Percentiles rank a stretch among this genome's conserved stretches.
Evolutionary conservation across 2,888 invertebrate species (phyloP).

Genomic region (Rhagonycha lutea): DNA sequence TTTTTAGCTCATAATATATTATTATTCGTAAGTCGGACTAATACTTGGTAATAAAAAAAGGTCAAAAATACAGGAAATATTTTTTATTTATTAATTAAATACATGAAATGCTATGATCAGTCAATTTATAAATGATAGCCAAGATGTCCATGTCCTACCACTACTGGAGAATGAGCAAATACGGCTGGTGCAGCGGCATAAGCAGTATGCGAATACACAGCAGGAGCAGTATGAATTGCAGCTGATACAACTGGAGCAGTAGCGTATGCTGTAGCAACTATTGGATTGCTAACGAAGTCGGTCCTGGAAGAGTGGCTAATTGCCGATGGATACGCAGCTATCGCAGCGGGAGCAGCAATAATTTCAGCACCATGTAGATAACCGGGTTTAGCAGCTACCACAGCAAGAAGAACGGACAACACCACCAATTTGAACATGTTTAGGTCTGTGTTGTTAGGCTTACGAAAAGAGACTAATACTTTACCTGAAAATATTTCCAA

Average conservation of each 20-base stretch:
- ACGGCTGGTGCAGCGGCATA: neutral
- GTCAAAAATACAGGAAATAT: neutral
- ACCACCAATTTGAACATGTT: conserved; percentile 50
- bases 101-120: neutral
- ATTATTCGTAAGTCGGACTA: neutral
- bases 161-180: neutral
- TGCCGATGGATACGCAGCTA: conserved; percentile 37
- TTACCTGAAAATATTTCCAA: neutral
- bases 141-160: neutral
- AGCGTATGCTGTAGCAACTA: conserved; percentile 4
- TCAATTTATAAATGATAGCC: neutral
- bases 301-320: conserved; percentile 31
- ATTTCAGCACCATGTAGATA: conserved; percentile 42
- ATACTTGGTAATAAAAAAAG: neutral
- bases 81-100: neutral
- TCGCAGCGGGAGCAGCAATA: conserved; percentile 30
- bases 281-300: conserved; percentile 23
- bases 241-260: conserved; percentile 40
- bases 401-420: conserved; percentile 63
- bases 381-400: conserved; percentile 36
- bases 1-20: too few relatives aligned
- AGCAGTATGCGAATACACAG: conserved; percentile 7
- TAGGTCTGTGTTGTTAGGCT: conserved; percentile 30
- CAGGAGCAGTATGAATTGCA: conserved; percentile 47
- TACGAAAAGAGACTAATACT: neutral